Evolutionary conservation across 2,888 invertebrate genomes (phyloP).

Genomic region (Hemicrepidius hirtus): DNA sequence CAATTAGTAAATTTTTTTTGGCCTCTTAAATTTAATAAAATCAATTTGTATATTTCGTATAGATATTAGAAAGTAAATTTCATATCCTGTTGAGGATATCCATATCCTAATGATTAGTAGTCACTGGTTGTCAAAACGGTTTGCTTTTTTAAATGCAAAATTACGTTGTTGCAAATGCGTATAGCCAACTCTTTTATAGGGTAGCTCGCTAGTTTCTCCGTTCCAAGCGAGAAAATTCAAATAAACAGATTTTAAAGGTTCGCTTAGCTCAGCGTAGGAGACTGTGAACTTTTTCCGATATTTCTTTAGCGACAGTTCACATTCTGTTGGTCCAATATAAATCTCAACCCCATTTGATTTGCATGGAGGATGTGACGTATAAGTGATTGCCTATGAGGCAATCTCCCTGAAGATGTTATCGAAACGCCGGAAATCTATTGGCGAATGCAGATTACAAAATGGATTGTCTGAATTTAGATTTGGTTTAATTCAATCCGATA

Average conservation of each 20-base stretch:
- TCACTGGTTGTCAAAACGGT: too few species aligned
- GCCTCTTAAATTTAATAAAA: too few species aligned
- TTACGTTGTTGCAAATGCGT: too few species aligned
- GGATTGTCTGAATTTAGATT: conserved; percentile 71
- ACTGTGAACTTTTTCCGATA: conserved; percentile 46
- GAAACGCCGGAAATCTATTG: conserved; percentile 70
- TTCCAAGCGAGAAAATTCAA: conserved; percentile 66
- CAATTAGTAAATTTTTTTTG: too few species aligned
- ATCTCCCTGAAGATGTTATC: conserved; percentile 68
- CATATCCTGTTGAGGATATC: too few species aligned
- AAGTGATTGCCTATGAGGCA: conserved; percentile 69
- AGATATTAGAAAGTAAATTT: too few species aligned
- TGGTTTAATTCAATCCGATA: conserved; percentile 68
- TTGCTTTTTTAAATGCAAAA: too few species aligned
- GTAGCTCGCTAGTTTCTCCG: conserved; percentile 54
- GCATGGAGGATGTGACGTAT: conserved; percentile 72
- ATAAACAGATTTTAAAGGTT: conserved; percentile 70
- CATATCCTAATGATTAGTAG: too few species aligned
- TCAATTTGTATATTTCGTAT: too few species aligned
- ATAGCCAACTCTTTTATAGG: neutral
- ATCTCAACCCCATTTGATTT: conserved; percentile 71
- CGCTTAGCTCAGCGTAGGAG: conserved; percentile 64
- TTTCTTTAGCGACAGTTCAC: conserved; percentile 53
- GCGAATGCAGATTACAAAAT: conserved; percentile 71
- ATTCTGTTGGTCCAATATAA: conserved; percentile 65